Percentiles rank a stretch among this genome's conserved stretches.
Evolutionary conservation across 1,140 invertebrate genomes (phyloP).

Genomic region (Littorina saxatilis): DNA sequence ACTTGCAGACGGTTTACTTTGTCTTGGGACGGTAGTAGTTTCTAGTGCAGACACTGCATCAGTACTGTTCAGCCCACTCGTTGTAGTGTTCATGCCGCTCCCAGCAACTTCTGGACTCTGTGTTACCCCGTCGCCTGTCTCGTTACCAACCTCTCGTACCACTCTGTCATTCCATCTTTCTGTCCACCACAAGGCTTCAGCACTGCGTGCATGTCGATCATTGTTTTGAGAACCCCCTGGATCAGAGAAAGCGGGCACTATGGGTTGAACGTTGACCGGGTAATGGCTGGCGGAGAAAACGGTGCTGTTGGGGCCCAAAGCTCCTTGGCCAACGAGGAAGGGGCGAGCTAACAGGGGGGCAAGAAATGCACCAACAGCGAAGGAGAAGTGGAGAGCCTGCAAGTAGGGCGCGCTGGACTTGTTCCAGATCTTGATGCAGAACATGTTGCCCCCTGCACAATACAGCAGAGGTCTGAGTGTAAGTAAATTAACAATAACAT

Average conservation of each 20-base stretch:
- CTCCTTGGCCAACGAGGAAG: slow-evolving; percentile 64
- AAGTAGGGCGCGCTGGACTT: slow-evolving; percentile 77
- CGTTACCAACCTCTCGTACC: neutral
- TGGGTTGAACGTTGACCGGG: slow-evolving; percentile 22
- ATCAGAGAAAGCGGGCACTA: slow-evolving; percentile 4
- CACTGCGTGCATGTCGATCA: too few species aligned
- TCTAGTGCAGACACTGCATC: neutral
- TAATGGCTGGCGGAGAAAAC: neutral
- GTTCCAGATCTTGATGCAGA: slow-evolving; percentile 78
- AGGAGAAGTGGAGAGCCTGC: slow-evolving; percentile 79
- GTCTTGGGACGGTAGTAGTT: slow-evolving; percentile 5
- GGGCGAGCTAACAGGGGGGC: slow-evolving; percentile 77
- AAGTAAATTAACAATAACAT: too few species aligned
- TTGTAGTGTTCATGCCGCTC: too few species aligned
- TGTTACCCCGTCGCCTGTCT: neutral
- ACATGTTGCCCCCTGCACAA: slow-evolving; percentile 77
- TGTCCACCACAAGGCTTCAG: too few species aligned
- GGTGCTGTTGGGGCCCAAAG: slow-evolving; percentile 19
- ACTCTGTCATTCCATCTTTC: slow-evolving; percentile 20
- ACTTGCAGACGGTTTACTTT: slow-evolving; percentile 36
- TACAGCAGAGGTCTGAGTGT: too few species aligned
- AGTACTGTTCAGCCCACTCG: neutral
- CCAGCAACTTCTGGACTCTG: too few species aligned
- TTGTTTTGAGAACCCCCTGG: too few species aligned
- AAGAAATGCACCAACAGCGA: slow-evolving; percentile 78